Percentiles rank a stretch among this genome's conserved stretches.
Conservation (phyloP, 2,797 vertebrate genomes). For the Alectoris magna region DNA sequence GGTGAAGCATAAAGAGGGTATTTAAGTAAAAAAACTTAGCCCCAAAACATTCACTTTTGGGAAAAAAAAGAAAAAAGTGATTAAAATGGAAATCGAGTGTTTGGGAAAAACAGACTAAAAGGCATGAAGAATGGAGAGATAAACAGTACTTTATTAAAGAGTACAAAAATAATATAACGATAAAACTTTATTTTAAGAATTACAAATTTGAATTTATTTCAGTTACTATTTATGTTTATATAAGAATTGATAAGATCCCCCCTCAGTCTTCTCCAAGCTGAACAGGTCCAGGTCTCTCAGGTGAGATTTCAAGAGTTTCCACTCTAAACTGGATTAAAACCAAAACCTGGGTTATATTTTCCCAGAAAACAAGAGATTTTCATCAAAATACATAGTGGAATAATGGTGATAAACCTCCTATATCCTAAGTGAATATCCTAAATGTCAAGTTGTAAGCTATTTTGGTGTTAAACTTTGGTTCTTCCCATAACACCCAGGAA, state of each 20-base stretch:
- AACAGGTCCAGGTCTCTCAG: background rate
- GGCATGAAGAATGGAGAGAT: background rate
- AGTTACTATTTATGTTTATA: background rate
- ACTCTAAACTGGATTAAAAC: background rate
- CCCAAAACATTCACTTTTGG: background rate
- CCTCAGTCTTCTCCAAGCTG: background rate
- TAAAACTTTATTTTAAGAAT: background rate
- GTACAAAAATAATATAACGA: background rate
- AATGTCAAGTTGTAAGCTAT: background rate
- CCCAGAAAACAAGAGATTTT: background rate
- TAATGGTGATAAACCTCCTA: background rate
- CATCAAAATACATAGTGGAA: background rate
- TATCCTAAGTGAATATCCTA: background rate
- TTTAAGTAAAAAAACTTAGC: slow-evolving; percentile 24
- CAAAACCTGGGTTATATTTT: background rate
- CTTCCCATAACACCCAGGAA: background rate
- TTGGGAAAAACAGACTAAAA: background rate
- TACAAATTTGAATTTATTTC: background rate
- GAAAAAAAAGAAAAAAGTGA: background rate
- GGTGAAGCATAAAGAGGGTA: background rate
- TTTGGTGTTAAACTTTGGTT: background rate
- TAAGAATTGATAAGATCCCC: background rate
- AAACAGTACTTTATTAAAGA: background rate
- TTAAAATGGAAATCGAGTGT: background rate
- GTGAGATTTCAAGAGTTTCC: background rate